phyloP scores from a whole-genome alignment of 2,797 vertebrate genomes.

The Cyclura pinguis region DNA sequence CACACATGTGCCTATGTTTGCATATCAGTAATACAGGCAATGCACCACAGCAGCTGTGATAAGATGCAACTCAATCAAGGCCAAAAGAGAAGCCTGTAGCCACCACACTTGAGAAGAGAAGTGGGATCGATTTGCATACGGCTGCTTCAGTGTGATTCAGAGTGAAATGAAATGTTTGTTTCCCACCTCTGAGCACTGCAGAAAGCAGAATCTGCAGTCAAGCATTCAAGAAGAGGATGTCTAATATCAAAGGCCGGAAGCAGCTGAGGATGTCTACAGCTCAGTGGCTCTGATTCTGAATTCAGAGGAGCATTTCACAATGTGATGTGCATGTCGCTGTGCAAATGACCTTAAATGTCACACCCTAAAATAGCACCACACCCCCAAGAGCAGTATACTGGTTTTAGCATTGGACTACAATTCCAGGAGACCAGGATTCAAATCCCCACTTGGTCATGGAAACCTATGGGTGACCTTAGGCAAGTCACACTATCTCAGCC shows the following conservation, averaged over 20 bases:
- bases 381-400: no score
- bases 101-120: background rate
- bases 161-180: conserved; percentile 13
- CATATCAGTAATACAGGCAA: background rate
- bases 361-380: background rate
- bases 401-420: no score
- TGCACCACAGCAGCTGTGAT: background rate
- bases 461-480: no score
- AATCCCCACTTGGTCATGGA: no score
- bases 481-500: no score
- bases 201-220: conserved; percentile 9
- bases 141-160: conserved; percentile 10
- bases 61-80: background rate
- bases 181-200: background rate
- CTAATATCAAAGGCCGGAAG: background rate
- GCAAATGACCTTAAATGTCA: background rate
- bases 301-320: background rate
- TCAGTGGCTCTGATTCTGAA: background rate
- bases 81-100: background rate
- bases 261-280: background rate
- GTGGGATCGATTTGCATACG: background rate
- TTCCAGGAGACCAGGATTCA: no score
- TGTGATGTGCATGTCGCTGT: background rate
- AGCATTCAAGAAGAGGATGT: background rate
- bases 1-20: no score